Base-by-base conservation (phyloP, 1,140 invertebrate genomes). In the Dinoponera quadriceps region DNA sequence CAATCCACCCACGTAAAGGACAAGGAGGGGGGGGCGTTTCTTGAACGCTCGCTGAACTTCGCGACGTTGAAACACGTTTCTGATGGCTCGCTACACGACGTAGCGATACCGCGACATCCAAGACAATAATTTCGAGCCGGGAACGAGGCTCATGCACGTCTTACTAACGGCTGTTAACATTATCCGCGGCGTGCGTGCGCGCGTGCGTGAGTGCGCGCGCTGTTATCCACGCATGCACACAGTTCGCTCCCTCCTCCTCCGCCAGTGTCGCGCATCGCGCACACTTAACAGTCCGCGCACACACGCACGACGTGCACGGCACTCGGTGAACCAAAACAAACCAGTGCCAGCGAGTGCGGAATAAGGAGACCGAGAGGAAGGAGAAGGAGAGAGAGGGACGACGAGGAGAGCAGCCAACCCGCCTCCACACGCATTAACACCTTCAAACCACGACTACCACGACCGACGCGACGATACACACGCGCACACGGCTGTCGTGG, bases 241-340 rank as follows among this genome's bases (percentile, higher is more conserved):
- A 20, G 11, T 9, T 44, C 60, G 48, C 38, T 9, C 4, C 44
- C 14, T 49, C 11, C 59, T 54, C 22, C 13, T 29, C 60, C 1
- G 38, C 29, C 62, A 82, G 65, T 86, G 85, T 86, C 85, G 78
- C 85, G 84, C 66, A 83, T 87, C 72, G 78, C 68, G 66, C 44
- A 83, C 77, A 71, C 68, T 88, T 85, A 80, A 84, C 87, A 75
- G 68, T 86, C 82, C 38, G 48, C 38, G 48, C 59, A 83, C 72
- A 73, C 78, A 65, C 84, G 78, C 84, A 59, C 85, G 85, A 83
- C 85, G 82, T 85, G 65, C 87, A 59, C 66, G 77, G 74, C 85
- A 78, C 88, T 82, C 77, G 88, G 85, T 86, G 85, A 90, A 90
- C 88, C 87, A 90, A 90, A 90, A 87, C 89, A 90, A 90, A 90